Evolutionary conservation across 2,888 invertebrate genomes (phyloP).

Genomic region (Galeopsomyia nigrocyanea): DNA sequence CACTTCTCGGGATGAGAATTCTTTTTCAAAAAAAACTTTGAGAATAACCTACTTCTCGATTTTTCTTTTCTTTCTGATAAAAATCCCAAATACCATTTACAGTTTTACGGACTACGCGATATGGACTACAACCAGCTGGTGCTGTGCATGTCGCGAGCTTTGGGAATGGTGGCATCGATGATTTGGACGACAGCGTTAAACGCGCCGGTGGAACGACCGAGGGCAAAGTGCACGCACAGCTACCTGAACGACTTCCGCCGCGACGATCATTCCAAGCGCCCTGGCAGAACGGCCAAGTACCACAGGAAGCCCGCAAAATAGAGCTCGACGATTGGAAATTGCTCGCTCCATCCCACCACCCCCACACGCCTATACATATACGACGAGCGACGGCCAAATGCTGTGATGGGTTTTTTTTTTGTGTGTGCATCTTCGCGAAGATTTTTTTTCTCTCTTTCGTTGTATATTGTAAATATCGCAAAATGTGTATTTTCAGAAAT

Average conservation of each 20-base stretch:
- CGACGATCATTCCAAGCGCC: neutral
- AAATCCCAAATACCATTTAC: neutral
- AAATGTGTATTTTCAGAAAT: too few relatives aligned
- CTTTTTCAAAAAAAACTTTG: too few relatives aligned
- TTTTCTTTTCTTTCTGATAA: too few relatives aligned
- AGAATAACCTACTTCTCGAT: too few relatives aligned
- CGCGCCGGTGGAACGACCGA: constrained; percentile 59
- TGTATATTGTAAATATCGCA: too few relatives aligned
- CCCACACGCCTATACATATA: too few relatives aligned
- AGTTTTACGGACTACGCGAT: constrained; percentile 60
- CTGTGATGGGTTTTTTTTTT: too few relatives aligned
- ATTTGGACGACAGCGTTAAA: constrained; percentile 61
- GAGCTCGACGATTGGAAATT: neutral
- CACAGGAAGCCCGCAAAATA: constrained; percentile 25
- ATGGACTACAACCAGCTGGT: constrained; percentile 62
- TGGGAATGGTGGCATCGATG: constrained; percentile 61
- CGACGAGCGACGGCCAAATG: too few relatives aligned
- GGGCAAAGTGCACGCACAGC: constrained; percentile 55
- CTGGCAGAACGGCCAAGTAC: constrained; percentile 18
- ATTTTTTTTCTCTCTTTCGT: too few relatives aligned
- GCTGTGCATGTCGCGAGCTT: constrained; percentile 59
- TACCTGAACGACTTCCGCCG: constrained; percentile 25
- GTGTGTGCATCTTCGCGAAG: too few relatives aligned
- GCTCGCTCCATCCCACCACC: too few relatives aligned
- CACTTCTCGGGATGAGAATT: too few relatives aligned